Evolutionary conservation across 2,888 invertebrate genomes (phyloP).

Genomic region (Megalurothrips usitatus): DNA sequence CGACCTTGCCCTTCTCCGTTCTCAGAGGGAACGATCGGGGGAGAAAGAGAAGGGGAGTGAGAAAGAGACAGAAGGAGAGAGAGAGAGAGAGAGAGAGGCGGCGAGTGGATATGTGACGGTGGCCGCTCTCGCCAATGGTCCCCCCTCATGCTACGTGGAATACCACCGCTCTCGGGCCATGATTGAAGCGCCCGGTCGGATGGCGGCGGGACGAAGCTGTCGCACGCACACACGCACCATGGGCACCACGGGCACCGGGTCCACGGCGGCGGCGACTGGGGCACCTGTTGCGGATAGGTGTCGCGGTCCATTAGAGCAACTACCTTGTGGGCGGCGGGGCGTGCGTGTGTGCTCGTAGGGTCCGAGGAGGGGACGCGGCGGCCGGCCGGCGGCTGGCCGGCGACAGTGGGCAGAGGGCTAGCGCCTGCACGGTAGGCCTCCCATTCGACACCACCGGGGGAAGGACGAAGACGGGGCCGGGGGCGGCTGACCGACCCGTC

Average conservation of each 20-base stretch:
- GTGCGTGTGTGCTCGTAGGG: neutral
- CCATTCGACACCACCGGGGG: neutral
- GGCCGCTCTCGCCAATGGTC: too few species aligned
- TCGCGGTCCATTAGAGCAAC: conserved; percentile 20
- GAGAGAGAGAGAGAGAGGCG: too few species aligned
- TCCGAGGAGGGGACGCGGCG: neutral
- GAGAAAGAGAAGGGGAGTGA: too few species aligned
- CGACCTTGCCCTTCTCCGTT: too few species aligned
- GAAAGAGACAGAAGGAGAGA: too few species aligned
- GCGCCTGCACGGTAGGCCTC: neutral
- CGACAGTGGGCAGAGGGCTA: neutral
- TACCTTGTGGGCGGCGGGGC: neutral
- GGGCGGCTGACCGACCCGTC: neutral
- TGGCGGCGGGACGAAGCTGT: neutral
- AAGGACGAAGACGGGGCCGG: neutral
- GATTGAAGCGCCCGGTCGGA: too few species aligned
- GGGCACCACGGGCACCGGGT: too few species aligned
- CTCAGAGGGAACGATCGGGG: too few species aligned
- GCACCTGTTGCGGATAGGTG: neutral
- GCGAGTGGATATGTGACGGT: too few species aligned
- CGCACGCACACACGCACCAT: neutral
- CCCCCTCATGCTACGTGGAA: neutral
- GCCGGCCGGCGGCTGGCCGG: neutral
- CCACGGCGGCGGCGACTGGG: neutral
- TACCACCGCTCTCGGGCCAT: neutral